These are phyloP conservation scores for Isoperla grammatica DNA, from an alignment of 2,888 invertebrate genomes.

Conservation along the genomic window DNA sequence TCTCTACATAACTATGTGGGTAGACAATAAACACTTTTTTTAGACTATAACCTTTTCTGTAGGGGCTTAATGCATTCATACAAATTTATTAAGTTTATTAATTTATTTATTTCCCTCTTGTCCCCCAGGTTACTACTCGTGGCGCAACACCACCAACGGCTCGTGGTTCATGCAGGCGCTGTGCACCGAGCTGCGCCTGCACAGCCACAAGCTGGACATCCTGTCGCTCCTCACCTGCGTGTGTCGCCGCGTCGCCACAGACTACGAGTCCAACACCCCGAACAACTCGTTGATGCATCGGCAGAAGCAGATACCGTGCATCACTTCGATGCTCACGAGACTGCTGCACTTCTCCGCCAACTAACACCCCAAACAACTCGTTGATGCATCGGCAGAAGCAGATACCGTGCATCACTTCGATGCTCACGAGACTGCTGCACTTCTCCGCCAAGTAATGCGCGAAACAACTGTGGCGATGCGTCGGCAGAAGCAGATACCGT, in stretches of 20 bases:
- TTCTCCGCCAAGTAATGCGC: conserved; percentile 50
- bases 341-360: conserved; percentile 59
- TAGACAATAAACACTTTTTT: no score
- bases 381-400: conserved; percentile 88
- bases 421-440: conserved; percentile 76
- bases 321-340: conserved; percentile 85
- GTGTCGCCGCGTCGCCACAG: conserved; percentile 76
- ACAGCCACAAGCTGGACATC: conserved; percentile 70
- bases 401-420: conserved; percentile 86
- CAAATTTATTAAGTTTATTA: no score
- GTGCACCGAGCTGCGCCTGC: conserved; percentile 69
- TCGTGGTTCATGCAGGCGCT: conserved; percentile 97
- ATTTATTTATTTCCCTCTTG: no score
- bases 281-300: conserved; percentile 71
- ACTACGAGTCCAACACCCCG: conserved; percentile 86
- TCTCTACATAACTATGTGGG: no score
- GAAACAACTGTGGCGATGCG: no score
- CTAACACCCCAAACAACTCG: conserved; percentile 59
- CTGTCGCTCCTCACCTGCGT: conserved; percentile 83
- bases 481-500: conserved; percentile 89
- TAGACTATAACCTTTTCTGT: no score
- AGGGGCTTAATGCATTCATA: no score
- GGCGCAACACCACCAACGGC: conserved; percentile 90
- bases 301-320: conserved; percentile 90
- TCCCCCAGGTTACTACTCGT: conserved; percentile 78